These are phyloP conservation scores for Petrophora chlorosata DNA, from an alignment of 2,888 invertebrate genomes.

Conservation along the genomic window DNA sequence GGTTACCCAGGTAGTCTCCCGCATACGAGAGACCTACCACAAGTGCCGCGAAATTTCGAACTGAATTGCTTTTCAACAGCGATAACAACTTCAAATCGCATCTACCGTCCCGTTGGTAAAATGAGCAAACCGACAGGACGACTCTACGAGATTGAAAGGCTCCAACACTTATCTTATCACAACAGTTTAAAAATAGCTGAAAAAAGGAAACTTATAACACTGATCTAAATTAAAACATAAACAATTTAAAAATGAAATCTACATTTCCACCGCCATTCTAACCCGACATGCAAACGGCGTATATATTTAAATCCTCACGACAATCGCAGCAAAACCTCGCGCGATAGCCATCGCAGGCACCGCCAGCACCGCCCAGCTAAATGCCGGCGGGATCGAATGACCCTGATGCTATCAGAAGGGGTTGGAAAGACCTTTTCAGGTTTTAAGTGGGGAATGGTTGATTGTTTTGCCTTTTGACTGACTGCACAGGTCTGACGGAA, in stretches of 20 bases:
- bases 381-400: conserved; percentile 24
- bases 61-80: no score
- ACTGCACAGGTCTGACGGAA: no score
- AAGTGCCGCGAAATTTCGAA: no score
- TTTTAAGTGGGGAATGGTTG: conserved; percentile 7
- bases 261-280: background rate
- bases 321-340: conserved; percentile 42
- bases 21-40: no score
- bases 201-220: background rate
- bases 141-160: no score
- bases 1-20: no score
- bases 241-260: conserved; percentile 3
- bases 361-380: conserved; percentile 27
- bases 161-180: no score
- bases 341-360: conserved; percentile 28
- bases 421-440: conserved; percentile 23
- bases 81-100: no score
- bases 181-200: no score
- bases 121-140: no score
- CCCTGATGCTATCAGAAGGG: conserved; percentile 30
- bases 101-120: no score
- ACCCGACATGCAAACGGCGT: conserved; percentile 47
- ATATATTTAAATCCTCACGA: conserved; percentile 51
- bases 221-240: background rate
- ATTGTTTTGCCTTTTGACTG: conserved; percentile 3